These are phyloP conservation scores for Ditylenchus weischeri DNA, from an alignment of 2,888 invertebrate species.

Conservation along the genomic window DNA sequence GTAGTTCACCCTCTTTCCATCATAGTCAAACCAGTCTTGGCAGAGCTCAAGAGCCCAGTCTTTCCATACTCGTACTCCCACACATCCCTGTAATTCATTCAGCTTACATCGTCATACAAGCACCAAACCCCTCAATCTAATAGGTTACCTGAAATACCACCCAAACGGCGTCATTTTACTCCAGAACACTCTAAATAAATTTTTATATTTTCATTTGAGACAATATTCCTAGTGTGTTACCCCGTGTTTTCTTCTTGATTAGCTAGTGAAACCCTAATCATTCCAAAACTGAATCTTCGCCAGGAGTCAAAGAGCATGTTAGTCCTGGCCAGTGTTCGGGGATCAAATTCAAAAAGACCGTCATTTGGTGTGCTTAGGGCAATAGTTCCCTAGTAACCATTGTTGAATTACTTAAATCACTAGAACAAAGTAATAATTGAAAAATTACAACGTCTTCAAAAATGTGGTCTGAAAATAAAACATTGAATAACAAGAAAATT, in stretches of 20 bases:
- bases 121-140: too few species aligned
- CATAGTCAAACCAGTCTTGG: conserved; percentile 75
- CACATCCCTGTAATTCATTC: conserved; percentile 65
- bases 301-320: conserved; percentile 38
- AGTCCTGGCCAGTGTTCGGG: conserved; percentile 28
- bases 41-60: conserved; percentile 82
- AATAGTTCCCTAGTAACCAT: conserved; percentile 23
- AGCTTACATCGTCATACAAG: too few species aligned
- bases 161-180: conserved; percentile 84
- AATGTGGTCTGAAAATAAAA: conserved; percentile 8
- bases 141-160: conserved; percentile 67
- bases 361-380: conserved; percentile 33
- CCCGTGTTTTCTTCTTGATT: conserved; percentile 30
- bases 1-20: conserved; percentile 52
- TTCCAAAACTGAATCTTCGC: conserved; percentile 37
- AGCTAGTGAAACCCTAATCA: conserved; percentile 36
- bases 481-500: too few species aligned
- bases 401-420: too few species aligned
- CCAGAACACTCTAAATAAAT: conserved; percentile 69
- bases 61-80: conserved; percentile 78
- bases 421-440: too few species aligned
- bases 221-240: not conserved
- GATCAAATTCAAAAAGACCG: conserved; percentile 43
- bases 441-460: conserved; percentile 37
- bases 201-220: too few species aligned